Base-by-base conservation (phyloP, 2,888 invertebrate species). In the Phanerotoma sp. region DNA sequence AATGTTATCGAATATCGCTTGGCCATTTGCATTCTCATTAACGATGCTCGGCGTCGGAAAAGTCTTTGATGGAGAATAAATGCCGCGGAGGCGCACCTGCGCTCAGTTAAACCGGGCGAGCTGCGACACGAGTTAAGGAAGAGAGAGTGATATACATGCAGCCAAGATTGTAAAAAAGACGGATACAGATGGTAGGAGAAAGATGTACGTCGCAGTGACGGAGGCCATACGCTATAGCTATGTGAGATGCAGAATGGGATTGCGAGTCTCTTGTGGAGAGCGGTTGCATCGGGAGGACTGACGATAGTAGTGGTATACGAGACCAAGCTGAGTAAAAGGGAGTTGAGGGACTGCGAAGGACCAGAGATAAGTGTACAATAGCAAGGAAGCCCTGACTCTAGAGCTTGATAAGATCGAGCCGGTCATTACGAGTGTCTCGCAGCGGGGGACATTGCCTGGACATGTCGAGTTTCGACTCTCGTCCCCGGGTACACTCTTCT, bases 341-440 rank as follows among this genome's bases (percentile, higher is more conserved):
- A 13, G 10, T 20, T 42, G 48, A 42, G 51, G 25, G 41, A 51
- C 32, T 41, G 58, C 55, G 52, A 64, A 62, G 62, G 59, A 64
- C 61, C 60, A 55, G 60, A 63, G 70, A 70, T 70, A 71, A 69
- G 68, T 65, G 67, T 65, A 70, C 71, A 70, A 70, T 70, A 67
- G 67, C 61, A 65, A 64, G 65, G 65, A 65, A 60, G 61, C 60
- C 56, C 60, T 58, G 50, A 45, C 51, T 56, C 57, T 58, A 58
- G 60, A 58, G 15, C 61, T 62, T 69, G 71, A 71, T 72, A 70
- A 72, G 70, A 72, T 72, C 71, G 67, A 68, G 64, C 63, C 66
- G 71, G 70, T 71, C 71, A 72, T 72, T 72, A 72, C 70, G 69
- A 70, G 68, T 69, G 70, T 71, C 70, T 71, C 71, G 55, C 71